Evolutionary conservation across 2,797 vertebrate species (phyloP).

Genomic region (Diglossa cyanea): DNA sequence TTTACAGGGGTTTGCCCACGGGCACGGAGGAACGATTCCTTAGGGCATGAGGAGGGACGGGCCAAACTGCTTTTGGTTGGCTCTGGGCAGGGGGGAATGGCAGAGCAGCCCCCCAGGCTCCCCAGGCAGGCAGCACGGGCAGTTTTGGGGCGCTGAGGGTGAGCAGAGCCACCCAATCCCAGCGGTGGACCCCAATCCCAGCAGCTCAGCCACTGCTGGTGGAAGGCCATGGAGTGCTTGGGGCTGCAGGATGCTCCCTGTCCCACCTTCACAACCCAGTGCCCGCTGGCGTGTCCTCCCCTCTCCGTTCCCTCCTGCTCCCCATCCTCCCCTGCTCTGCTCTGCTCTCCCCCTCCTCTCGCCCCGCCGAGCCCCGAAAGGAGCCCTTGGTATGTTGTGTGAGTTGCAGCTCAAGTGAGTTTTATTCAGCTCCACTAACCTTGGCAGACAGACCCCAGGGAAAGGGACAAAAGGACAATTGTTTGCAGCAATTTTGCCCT

Average conservation of each 20-base stretch:
- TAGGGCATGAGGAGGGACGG: fast-evolving
- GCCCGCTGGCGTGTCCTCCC: neutral
- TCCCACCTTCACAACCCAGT: neutral
- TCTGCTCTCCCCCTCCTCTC: neutral
- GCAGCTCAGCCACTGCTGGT: neutral
- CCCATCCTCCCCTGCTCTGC: neutral
- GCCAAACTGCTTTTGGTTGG: neutral
- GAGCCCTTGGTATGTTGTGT: constrained; percentile 66
- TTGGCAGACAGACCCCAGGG: constrained; percentile 60
- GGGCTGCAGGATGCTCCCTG: neutral
- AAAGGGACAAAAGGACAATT: constrained; percentile 68
- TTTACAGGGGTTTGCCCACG: neutral
- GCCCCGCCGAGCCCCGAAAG: neutral
- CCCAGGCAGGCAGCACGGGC: neutral
- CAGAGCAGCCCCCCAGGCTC: neutral
- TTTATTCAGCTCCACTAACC: constrained; percentile 60
- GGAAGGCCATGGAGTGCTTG: neutral
- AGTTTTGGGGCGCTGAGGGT: neutral
- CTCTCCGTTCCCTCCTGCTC: neutral
- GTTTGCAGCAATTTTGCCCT: constrained; percentile 60
- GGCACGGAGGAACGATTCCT: neutral
- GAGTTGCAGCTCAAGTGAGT: constrained; percentile 63
- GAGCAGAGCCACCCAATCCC: neutral
- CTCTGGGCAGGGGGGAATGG: neutral
- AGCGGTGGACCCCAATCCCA: fast-evolving